A percentile compares a stretch with the other conserved stretches of the same genome.
Conservation (phyloP, 2,888 invertebrate genomes). For the Eilema depressum region DNA sequence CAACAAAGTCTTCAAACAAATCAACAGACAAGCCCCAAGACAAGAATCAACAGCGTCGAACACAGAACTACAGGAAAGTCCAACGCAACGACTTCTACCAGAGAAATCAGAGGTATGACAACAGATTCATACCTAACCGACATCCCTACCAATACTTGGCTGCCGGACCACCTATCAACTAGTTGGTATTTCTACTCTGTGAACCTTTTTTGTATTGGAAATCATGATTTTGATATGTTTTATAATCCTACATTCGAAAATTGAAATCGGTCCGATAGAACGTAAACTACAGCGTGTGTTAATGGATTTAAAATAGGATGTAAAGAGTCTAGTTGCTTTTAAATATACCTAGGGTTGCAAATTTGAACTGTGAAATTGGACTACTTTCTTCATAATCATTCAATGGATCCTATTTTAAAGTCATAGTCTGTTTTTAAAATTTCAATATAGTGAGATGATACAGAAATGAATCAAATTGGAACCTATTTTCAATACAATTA, state of each 20-base stretch:
- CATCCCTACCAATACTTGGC: slow-evolving; percentile 81
- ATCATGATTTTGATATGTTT: not conserved
- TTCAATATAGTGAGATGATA: not conserved
- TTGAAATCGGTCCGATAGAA: not conserved
- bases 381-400: not conserved
- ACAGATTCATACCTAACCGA: slow-evolving; percentile 74
- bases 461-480: not conserved
- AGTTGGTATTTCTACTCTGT: slow-evolving; percentile 38
- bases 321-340: not conserved
- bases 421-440: not conserved
- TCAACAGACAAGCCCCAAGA: slow-evolving; percentile 62
- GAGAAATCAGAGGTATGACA: slow-evolving; percentile 80
- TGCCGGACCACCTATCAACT: slow-evolving; percentile 83
- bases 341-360: not conserved
- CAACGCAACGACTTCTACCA: slow-evolving; percentile 75
- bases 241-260: not conserved
- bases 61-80: slow-evolving; percentile 76
- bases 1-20: slow-evolving; percentile 63
- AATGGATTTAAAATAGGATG: not conserved
- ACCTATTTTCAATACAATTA: slow-evolving; percentile 32
- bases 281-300: not conserved
- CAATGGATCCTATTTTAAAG: not conserved
- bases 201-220: slow-evolving; percentile 36
- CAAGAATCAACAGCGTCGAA: slow-evolving; percentile 69
- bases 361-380: not conserved